phyloP scores from a whole-genome alignment of 2,113 vertebrate genomes.

The Apistogramma diplotaenia region DNA sequence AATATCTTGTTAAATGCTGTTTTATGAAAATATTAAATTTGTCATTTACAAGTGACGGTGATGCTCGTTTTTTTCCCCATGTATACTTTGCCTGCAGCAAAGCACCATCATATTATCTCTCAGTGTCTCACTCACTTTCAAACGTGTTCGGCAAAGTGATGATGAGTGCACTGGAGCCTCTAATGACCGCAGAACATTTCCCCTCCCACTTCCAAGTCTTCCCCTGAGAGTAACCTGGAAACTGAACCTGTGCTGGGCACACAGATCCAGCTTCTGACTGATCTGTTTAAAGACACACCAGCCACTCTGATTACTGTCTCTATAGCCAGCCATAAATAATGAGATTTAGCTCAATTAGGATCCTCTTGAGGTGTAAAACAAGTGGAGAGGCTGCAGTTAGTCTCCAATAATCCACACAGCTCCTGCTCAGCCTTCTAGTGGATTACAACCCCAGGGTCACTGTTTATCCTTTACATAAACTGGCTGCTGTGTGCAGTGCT shows the following conservation, averaged over 20 bases:
- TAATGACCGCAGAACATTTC: slow-evolving; percentile 49
- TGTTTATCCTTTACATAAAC: slow-evolving; percentile 77
- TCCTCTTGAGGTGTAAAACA: slow-evolving; percentile 72
- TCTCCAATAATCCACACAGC: slow-evolving; percentile 71
- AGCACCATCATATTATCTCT: background rate
- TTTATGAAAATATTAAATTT: slow-evolving; percentile 40
- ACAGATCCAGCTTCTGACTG: slow-evolving; percentile 46
- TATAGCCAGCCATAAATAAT: slow-evolving; percentile 73
- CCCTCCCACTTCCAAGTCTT: slow-evolving; percentile 46
- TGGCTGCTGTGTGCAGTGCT: slow-evolving; percentile 39
- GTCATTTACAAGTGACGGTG: slow-evolving; percentile 1
- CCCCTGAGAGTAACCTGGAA: slow-evolving; percentile 48
- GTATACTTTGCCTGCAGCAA: background rate
- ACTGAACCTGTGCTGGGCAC: slow-evolving; percentile 5
- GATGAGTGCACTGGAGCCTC: slow-evolving; percentile 29
- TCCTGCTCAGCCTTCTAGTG: slow-evolving; percentile 58
- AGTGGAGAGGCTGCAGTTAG: slow-evolving; percentile 67
- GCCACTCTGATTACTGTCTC: slow-evolving; percentile 65
- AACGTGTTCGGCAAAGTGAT: slow-evolving; percentile 4
- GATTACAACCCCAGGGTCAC: slow-evolving; percentile 71
- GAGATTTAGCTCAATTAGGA: slow-evolving; percentile 77
- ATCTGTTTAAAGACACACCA: slow-evolving; percentile 75
- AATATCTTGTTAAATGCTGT: slow-evolving; percentile 43
- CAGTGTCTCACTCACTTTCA: background rate
- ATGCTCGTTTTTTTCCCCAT: slow-evolving; percentile 6